Percentiles rank a stretch among this genome's conserved stretches.
phyloP scores from a whole-genome alignment of 1,140 invertebrate genomes.

The Heliconius eleuchia region DNA sequence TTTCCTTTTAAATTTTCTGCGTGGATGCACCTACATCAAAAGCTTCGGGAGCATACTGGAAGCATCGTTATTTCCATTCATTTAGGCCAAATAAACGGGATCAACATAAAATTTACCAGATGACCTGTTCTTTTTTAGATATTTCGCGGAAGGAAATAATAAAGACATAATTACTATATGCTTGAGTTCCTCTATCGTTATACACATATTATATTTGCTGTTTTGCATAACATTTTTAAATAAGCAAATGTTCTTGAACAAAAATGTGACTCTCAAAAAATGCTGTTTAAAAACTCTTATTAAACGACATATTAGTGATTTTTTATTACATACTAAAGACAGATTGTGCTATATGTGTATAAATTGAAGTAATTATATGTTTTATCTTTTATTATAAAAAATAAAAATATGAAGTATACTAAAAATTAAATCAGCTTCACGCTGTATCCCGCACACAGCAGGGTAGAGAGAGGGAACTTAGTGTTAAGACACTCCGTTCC shows the following conservation, averaged over 20 bases:
- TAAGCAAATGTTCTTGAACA: not conserved
- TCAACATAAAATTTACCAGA: conserved; percentile 55
- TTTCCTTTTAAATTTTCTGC: conserved; percentile 54
- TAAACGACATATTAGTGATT: no score
- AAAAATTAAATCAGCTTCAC: no score
- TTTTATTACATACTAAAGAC: no score
- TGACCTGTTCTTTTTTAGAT: conserved; percentile 46
- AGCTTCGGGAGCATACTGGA: conserved; percentile 41
- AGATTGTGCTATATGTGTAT: no score
- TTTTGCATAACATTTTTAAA: not conserved
- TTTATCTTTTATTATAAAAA: no score
- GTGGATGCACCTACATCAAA: conserved; percentile 51
- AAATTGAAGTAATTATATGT: no score
- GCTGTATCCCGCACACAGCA: no score
- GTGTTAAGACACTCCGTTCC: no score
- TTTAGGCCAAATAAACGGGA: conserved; percentile 44
- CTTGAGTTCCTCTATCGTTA: not conserved
- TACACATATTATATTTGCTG: not conserved
- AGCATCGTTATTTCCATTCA: conserved; percentile 60
- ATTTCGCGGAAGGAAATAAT: conserved; percentile 31
- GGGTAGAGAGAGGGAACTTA: no score
- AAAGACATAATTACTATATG: conserved; percentile 12
- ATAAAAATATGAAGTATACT: no score
- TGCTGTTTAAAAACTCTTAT: no score
- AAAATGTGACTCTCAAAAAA: no score